Evolutionary conservation across 2,113 vertebrate genomes (phyloP), one percentile per base, ranked within the genome.

Genomic region (Bos indicus): DNA sequence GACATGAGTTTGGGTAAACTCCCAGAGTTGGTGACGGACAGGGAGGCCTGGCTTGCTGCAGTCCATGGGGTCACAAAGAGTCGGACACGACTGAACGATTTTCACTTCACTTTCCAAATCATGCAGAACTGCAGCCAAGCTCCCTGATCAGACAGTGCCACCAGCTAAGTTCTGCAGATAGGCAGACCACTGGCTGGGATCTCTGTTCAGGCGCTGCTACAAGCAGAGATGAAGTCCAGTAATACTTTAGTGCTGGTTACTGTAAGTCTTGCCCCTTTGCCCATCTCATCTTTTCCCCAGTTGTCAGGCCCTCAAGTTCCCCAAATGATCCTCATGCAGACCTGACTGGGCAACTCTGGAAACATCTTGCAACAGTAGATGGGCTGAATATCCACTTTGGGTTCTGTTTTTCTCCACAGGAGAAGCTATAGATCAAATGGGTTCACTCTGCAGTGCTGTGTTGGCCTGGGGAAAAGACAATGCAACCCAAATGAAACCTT

Each of bases 1-100:
- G 11, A 74, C 67, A 74, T 2, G 1, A 12, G 21, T 40, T 40
- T 74, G n/a, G n/a, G n/a, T 40, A 40, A 12, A 74, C n/a, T 74
- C 67, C 0, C 0, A 1, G 0, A 74, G 19, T 13, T 40, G n/a
- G 67, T 23, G 36, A 74, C 0, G 0, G 19, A 74, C 67, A 40
- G 19, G n/a, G 67, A 74, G n/a, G 36, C 67, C 67, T 74, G 19
- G 67, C 21, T 12, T 74, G 67, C 67, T 40, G 67, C n/a, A 74
- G 67, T 40, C n/a, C 67, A 40, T 74, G 67, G 67, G 36, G 19
- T 74, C 2, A 3, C 67, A 40, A 74, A 74, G 19, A 71, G 19
- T 74, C 0, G 0, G 36, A 40, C 67, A 40, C 1, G 0, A 74
- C n/a, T 74, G 67, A 40, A 74, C 0, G 19, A 74, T 74, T 40